Evolutionary conservation across 2,113 vertebrate genomes (phyloP).

Genomic region (Pollachius pollachius): DNA sequence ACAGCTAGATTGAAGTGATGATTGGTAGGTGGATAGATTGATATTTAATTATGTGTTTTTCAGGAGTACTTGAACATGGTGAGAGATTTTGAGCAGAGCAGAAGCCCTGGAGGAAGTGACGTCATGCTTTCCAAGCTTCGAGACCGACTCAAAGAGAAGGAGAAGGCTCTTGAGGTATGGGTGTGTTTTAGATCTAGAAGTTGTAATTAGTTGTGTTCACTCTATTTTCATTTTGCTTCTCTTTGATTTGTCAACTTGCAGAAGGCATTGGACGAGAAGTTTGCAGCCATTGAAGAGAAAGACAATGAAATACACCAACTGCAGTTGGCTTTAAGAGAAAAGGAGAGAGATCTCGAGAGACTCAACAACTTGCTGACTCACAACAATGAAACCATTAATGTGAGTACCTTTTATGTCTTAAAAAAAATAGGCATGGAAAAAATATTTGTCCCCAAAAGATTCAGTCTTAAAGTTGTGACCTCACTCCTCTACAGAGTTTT

Average conservation of each 20-base stretch:
- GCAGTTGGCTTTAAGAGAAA: conserved; percentile 74
- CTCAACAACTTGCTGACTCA: conserved; percentile 72
- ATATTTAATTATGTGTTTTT: no score
- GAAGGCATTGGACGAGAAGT: conserved; percentile 76
- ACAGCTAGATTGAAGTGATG: no score
- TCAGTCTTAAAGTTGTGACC: background rate
- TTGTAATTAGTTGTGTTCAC: background rate
- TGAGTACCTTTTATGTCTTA: conserved; percentile 25
- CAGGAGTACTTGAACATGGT: conserved; percentile 77
- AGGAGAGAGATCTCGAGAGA: conserved; percentile 74
- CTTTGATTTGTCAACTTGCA: conserved; percentile 33
- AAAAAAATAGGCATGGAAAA: background rate
- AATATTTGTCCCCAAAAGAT: background rate
- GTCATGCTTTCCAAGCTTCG: conserved; percentile 69
- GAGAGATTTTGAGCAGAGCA: conserved; percentile 68
- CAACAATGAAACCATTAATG: conserved; percentile 76
- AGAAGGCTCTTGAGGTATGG: conserved; percentile 72
- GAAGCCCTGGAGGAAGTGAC: conserved; percentile 66
- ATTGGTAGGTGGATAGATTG: no score
- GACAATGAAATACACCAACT: conserved; percentile 77
- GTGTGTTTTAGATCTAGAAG: background rate
- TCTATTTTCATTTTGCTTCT: conserved; percentile 12
- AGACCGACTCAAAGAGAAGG: conserved; percentile 76
- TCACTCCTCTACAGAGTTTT: conserved; percentile 69
- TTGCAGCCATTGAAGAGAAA: conserved; percentile 76